A percentile compares a stretch with the other conserved stretches of the same genome.
phyloP scores from a whole-genome alignment of 2,113 vertebrate species.

The Puntigrus tetrazona region DNA sequence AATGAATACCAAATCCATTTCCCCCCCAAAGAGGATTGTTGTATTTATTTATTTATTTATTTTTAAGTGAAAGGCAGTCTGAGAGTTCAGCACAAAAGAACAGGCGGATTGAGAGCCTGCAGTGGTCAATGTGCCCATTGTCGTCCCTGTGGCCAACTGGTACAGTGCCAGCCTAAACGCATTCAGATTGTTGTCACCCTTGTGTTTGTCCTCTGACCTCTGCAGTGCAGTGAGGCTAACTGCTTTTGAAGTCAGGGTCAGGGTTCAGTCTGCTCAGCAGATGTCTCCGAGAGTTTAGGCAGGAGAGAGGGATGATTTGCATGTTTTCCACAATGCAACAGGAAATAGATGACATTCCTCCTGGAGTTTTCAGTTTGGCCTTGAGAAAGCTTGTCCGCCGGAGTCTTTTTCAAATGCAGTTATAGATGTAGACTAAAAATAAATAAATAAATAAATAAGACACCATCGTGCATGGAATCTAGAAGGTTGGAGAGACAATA shows the following conservation, averaged over 20 bases:
- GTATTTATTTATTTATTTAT: background rate
- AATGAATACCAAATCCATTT: slow-evolving; percentile 19
- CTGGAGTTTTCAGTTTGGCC: background rate
- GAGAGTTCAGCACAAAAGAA: background rate
- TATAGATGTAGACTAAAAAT: background rate
- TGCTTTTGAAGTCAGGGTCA: slow-evolving; percentile 30
- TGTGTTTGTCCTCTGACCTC: slow-evolving; percentile 48
- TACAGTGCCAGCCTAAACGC: slow-evolving; percentile 29
- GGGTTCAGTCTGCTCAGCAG: slow-evolving; percentile 23
- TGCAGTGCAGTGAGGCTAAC: slow-evolving; percentile 48
- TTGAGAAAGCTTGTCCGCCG: slow-evolving; percentile 10
- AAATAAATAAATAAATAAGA: no score
- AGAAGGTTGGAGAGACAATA: background rate
- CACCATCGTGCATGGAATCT: no score
- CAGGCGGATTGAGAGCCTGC: background rate
- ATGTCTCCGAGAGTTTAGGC: slow-evolving; percentile 33
- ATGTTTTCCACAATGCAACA: slow-evolving; percentile 6
- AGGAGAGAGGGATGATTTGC: slow-evolving; percentile 17
- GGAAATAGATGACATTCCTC: slow-evolving; percentile 15
- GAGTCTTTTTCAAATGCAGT: background rate
- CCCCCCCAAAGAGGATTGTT: background rate
- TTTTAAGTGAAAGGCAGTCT: slow-evolving; percentile 2
- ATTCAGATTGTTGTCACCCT: slow-evolving; percentile 34
- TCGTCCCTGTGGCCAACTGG: slow-evolving; percentile 37
- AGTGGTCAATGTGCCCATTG: slow-evolving; percentile 20